phyloP scores from a whole-genome alignment of 1,140 invertebrate species.

The Drosophila baimaii region DNA sequence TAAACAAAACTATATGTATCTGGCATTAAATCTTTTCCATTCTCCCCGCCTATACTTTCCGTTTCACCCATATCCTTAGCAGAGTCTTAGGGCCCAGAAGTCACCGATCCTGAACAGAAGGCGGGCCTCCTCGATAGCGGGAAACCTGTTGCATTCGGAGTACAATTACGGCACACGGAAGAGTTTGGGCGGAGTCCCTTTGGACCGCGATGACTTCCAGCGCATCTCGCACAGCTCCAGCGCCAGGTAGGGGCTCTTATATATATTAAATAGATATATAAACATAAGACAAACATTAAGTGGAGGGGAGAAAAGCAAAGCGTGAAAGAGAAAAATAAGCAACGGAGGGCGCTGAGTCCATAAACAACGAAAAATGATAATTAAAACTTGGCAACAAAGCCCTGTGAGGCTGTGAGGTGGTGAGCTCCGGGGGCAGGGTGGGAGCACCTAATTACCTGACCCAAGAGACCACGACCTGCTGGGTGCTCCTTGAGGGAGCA shows the following conservation, averaged over 20 bases:
- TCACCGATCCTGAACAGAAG: slow-evolving; percentile 72
- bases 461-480: slow-evolving; percentile 7
- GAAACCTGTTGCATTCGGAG: slow-evolving; percentile 63
- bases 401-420: too few relatives aligned
- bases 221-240: slow-evolving; percentile 53
- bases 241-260: slow-evolving; percentile 33
- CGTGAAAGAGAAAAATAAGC: slow-evolving; percentile 2
- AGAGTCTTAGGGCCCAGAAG: slow-evolving; percentile 61
- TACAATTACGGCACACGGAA: slow-evolving; percentile 41
- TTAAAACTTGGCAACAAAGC: slow-evolving; percentile 28
- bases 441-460: slow-evolving; percentile 33
- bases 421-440: background rate
- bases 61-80: slow-evolving; percentile 25
- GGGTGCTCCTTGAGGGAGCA: background rate
- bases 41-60: too few relatives aligned
- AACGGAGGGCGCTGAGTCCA: slow-evolving; percentile 13
- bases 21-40: too few relatives aligned
- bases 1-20: too few relatives aligned
- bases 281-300: background rate
- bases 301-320: too few relatives aligned
- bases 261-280: background rate
- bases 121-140: slow-evolving; percentile 73
- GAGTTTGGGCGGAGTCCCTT: slow-evolving; percentile 39
- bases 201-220: slow-evolving; percentile 36
- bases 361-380: slow-evolving; percentile 29